Evolutionary conservation across 1,140 invertebrate genomes (phyloP).

Genomic region (Paraescarpia echinospica): DNA sequence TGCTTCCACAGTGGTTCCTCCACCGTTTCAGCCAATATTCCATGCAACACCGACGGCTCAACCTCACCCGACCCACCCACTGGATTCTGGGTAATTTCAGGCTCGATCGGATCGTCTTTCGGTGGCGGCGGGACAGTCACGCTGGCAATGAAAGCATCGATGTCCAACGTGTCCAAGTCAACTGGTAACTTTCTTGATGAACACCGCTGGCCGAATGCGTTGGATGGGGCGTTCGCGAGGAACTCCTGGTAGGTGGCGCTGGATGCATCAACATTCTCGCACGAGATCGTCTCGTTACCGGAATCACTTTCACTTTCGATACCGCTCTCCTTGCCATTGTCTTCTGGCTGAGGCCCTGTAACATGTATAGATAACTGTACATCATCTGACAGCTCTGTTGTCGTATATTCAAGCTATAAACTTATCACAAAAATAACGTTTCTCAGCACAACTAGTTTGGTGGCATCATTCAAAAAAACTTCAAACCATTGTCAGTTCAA

Average conservation of each 20-base stretch:
- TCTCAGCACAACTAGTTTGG: not conserved
- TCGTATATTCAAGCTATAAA: too few species aligned
- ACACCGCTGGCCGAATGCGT: not conserved
- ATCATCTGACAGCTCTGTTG: not conserved
- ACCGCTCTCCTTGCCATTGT: constrained; percentile 24
- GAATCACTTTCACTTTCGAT: constrained; percentile 32
- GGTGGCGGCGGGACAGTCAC: constrained; percentile 76
- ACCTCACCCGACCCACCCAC: not conserved
- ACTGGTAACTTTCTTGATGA: not conserved
- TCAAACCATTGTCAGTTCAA: not conserved
- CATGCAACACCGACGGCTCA: not conserved
- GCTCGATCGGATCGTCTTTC: not conserved
- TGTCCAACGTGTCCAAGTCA: constrained; percentile 36
- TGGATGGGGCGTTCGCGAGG: not conserved
- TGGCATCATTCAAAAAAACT: not conserved
- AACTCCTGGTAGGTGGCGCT: not conserved
- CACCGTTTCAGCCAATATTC: not conserved
- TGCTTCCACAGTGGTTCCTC: not conserved
- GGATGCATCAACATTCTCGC: constrained; percentile 31
- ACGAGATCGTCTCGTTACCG: constrained; percentile 33
- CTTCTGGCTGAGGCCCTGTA: not conserved
- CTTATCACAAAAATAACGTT: too few species aligned
- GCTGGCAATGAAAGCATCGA: constrained; percentile 81
- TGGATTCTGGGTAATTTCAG: not conserved
- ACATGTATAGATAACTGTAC: not conserved